Percentiles rank a stretch among this genome's conserved stretches.
Conservation (phyloP, 1,140 invertebrate genomes). For the Leptopilina clavipes region DNA sequence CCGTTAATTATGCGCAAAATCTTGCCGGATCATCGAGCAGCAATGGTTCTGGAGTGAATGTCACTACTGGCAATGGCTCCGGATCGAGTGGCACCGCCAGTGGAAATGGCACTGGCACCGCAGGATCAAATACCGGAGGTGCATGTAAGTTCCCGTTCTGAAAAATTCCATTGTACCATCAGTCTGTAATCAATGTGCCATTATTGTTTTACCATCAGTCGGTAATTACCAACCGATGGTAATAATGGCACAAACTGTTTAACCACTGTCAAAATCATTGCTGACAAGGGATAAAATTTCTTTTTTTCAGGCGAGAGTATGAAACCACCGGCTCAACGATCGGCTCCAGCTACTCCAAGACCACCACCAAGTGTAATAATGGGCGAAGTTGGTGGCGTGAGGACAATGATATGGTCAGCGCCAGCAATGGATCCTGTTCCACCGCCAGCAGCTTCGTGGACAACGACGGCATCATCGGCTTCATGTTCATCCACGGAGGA, state of each 20-base stretch:
- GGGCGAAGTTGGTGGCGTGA: slow-evolving; percentile 91
- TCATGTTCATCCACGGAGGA: slow-evolving; percentile 80
- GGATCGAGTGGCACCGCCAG: slow-evolving; percentile 55
- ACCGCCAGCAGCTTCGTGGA: slow-evolving; percentile 70
- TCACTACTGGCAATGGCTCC: slow-evolving; percentile 59
- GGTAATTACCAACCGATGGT: too few species aligned
- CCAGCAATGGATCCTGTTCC: slow-evolving; percentile 76
- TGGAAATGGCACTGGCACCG: slow-evolving; percentile 54
- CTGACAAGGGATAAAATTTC: too few species aligned
- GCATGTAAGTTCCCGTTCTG: slow-evolving; percentile 62
- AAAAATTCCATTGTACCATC: background rate
- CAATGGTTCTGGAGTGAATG: slow-evolving; percentile 48
- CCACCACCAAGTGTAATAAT: slow-evolving; percentile 91
- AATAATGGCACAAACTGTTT: too few species aligned
- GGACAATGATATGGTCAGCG: slow-evolving; percentile 93
- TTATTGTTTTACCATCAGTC: background rate
- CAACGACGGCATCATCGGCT: slow-evolving; percentile 70
- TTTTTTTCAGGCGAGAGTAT: slow-evolving; percentile 70
- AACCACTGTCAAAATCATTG: too few species aligned
- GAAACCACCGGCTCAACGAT: slow-evolving; percentile 77
- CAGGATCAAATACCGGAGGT: slow-evolving; percentile 50
- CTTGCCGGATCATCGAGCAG: slow-evolving; percentile 52
- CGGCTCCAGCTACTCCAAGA: slow-evolving; percentile 77
- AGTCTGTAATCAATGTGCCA: background rate
- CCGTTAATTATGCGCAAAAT: slow-evolving; percentile 72